A percentile compares a stretch with the other conserved stretches of the same genome.
phyloP scores from a whole-genome alignment of 2,113 vertebrate species.

The Onychorhynchus coronatus region DNA sequence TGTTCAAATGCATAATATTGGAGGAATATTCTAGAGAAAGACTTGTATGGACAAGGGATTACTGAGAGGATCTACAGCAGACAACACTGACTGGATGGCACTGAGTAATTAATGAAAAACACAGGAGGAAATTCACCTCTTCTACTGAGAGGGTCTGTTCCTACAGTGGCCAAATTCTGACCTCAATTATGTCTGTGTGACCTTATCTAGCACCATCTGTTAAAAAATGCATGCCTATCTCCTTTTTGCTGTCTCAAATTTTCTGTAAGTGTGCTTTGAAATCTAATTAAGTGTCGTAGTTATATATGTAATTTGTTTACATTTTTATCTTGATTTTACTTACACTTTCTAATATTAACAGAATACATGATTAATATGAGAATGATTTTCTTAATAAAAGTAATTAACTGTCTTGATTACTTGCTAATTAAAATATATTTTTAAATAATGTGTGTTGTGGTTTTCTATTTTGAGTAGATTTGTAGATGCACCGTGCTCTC shows the following conservation, averaged over 20 bases:
- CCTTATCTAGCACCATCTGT: conserved; percentile 42
- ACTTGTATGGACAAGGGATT: not conserved
- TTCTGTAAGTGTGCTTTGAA: conserved; percentile 43
- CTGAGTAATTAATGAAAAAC: conserved; percentile 50
- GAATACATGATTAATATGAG: not conserved
- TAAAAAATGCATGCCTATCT: not conserved
- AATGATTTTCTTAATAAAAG: conserved; percentile 59
- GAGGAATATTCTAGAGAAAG: not conserved
- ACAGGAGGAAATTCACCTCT: conserved; percentile 20
- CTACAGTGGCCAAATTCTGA: conserved; percentile 23
- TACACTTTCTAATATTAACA: conserved; percentile 1
- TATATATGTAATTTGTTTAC: conserved; percentile 51
- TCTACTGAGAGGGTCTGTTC: not conserved
- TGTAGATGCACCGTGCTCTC: not conserved
- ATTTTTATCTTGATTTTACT: conserved; percentile 60
- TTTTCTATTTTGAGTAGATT: conserved; percentile 19
- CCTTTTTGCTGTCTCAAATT: not conserved
- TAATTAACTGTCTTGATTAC: conserved; percentile 38
- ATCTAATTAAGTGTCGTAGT: conserved; percentile 50
- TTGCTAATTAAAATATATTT: conserved; percentile 21
- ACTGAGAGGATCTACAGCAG: not conserved
- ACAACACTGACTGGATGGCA: not conserved
- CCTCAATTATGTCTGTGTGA: conserved; percentile 39
- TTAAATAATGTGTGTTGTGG: not conserved
- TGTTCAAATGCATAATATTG: not conserved